These are phyloP conservation scores for Bothrops jararaca DNA, from an alignment of 2,113 vertebrate species.

Conservation along the genomic window DNA sequence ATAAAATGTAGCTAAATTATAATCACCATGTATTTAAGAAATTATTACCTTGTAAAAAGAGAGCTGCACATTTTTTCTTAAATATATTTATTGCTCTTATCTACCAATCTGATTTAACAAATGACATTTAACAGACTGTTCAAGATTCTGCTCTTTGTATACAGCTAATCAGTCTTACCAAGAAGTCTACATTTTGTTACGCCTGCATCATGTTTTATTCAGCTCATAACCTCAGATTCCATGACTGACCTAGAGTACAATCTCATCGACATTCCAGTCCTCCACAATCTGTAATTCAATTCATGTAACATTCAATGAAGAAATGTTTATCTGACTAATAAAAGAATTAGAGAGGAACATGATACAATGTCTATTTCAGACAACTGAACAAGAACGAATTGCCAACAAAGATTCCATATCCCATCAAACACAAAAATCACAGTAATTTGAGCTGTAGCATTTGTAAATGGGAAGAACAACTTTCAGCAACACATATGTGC, in stretches of 20 bases:
- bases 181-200: conserved; percentile 11
- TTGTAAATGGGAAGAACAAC: neutral
- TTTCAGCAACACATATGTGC: neutral
- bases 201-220: conserved; percentile 25
- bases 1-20: conserved; percentile 37
- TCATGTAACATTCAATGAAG: neutral
- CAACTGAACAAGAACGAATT: neutral
- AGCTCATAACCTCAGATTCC: conserved; percentile 14
- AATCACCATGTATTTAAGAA: conserved; percentile 16
- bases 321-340: neutral
- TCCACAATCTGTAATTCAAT: conserved; percentile 7
- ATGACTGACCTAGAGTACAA: neutral
- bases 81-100: conserved; percentile 26
- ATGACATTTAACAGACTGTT: conserved; percentile 22
- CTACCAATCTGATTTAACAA: conserved; percentile 20
- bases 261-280: conserved; percentile 1
- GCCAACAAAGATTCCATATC: neutral
- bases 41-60: conserved; percentile 26
- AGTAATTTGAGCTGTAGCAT: neutral
- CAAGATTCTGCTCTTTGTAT: conserved; percentile 20
- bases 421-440: neutral
- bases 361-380: neutral
- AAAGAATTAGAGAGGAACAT: conserved; percentile 10
- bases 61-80: neutral
- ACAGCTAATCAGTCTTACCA: conserved; percentile 13